Percentiles rank a stretch among this genome's conserved stretches.
Evolutionary conservation across 1,140 invertebrate genomes (phyloP).

Genomic region (Dinoponera quadriceps): DNA sequence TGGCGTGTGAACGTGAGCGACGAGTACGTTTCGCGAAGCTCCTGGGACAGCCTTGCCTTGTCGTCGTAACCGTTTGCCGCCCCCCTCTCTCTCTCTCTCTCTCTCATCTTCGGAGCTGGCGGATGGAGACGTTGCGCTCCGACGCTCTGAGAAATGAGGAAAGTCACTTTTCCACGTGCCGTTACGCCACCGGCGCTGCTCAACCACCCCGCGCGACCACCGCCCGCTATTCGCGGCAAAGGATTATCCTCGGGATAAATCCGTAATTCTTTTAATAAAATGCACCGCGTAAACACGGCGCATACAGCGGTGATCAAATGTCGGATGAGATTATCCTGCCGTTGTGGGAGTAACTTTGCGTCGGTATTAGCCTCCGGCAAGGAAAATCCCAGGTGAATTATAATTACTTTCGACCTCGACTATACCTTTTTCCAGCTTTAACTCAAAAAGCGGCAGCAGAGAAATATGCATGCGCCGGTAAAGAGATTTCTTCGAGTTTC

Average conservation of each 20-base stretch:
- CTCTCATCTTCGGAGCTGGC: slow-evolving; percentile 26
- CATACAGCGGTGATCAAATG: not conserved
- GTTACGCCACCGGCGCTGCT: not conserved
- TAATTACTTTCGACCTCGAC: too few species aligned
- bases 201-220: not conserved
- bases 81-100: too few species aligned
- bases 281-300: not conserved
- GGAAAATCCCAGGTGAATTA: too few species aligned
- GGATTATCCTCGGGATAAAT: slow-evolving; percentile 30
- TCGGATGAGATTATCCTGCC: not conserved
- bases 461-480: too few species aligned
- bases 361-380: not conserved
- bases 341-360: not conserved
- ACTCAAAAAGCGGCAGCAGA: too few species aligned
- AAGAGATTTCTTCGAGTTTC: too few species aligned
- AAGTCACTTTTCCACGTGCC: slow-evolving; percentile 52
- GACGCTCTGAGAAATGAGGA: slow-evolving; percentile 53
- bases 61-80: slow-evolving; percentile 38
- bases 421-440: too few species aligned
- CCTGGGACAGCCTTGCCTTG: slow-evolving; percentile 19
- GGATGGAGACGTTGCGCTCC: slow-evolving; percentile 18
- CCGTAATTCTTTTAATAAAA: slow-evolving; percentile 15
- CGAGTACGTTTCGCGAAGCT: slow-evolving; percentile 17
- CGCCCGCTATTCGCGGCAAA: not conserved
- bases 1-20: not conserved